phyloP scores from a whole-genome alignment of 2,113 vertebrate species.

The Rhabdornis inornatus region DNA sequence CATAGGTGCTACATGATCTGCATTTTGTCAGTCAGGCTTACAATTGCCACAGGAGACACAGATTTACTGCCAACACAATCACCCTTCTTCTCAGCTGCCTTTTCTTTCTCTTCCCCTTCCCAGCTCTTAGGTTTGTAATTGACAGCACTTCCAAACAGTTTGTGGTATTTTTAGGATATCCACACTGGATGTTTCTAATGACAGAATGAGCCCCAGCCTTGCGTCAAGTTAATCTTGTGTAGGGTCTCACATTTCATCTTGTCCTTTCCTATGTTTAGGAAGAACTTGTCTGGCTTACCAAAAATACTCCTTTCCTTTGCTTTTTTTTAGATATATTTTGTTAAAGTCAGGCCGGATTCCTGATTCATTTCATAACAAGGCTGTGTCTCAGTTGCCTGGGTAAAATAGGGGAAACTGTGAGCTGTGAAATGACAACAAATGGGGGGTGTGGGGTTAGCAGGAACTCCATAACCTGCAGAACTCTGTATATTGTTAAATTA shows the following conservation, averaged over 20 bases:
- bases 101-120: neutral
- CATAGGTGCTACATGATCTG: constrained; percentile 58
- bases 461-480: neutral
- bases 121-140: neutral
- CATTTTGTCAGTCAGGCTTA: constrained; percentile 51
- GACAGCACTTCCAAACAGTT: neutral
- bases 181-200: neutral
- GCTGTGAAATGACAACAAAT: neutral
- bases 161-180: neutral
- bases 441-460: neutral
- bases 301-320: neutral
- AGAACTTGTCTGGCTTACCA: neutral
- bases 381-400: neutral
- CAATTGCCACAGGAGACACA: neutral
- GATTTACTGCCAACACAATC: neutral
- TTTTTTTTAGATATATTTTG: neutral
- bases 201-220: neutral
- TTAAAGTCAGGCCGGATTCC: neutral
- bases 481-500: neutral
- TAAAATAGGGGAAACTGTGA: neutral
- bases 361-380: neutral
- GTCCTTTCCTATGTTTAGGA: neutral
- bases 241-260: neutral
- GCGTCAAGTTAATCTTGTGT: neutral
- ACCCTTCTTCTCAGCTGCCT: neutral